Conservation (phyloP, 2,888 invertebrate genomes). For the Noctua comes region DNA sequence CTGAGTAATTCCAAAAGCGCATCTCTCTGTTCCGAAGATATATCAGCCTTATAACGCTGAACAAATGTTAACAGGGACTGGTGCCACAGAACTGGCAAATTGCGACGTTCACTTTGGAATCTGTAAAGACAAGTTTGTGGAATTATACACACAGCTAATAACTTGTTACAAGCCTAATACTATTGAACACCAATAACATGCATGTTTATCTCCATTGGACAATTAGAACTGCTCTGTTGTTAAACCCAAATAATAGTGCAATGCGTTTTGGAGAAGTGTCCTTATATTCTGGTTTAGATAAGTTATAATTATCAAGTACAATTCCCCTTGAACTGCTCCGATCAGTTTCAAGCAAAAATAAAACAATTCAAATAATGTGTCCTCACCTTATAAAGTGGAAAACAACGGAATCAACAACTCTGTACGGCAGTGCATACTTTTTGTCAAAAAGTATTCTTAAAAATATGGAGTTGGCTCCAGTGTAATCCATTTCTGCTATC, state of each 20-base stretch:
- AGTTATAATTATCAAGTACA: background rate
- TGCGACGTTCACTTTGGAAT: conserved; percentile 95
- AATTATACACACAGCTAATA: background rate
- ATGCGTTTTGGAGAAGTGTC: background rate
- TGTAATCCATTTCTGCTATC: conserved; percentile 99
- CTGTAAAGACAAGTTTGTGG: conserved; percentile 83
- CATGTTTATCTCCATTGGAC: background rate
- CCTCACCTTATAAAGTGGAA: conserved; percentile 97
- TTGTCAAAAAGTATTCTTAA: conserved; percentile 98
- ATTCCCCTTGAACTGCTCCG: background rate
- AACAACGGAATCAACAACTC: conserved; percentile 98
- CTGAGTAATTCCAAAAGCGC: conserved; percentile 94
- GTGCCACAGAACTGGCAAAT: conserved; percentile 99
- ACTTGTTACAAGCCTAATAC: background rate
- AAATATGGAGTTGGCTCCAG: conserved; percentile 98
- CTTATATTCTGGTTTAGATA: background rate
- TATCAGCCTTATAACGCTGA: conserved; percentile 98
- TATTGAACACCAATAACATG: background rate
- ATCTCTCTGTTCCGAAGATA: conserved; percentile 97
- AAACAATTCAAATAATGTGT: background rate
- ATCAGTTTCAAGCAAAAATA: background rate
- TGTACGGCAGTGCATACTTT: conserved; percentile 98
- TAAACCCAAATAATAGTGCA: no score
- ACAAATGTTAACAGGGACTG: conserved; percentile 98
- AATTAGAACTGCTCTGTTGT: background rate